A percentile compares a stretch with the other conserved stretches of the same genome.
Conservation (phyloP, 2,888 invertebrate genomes). For the Caenorhabditis auriculariae region DNA sequence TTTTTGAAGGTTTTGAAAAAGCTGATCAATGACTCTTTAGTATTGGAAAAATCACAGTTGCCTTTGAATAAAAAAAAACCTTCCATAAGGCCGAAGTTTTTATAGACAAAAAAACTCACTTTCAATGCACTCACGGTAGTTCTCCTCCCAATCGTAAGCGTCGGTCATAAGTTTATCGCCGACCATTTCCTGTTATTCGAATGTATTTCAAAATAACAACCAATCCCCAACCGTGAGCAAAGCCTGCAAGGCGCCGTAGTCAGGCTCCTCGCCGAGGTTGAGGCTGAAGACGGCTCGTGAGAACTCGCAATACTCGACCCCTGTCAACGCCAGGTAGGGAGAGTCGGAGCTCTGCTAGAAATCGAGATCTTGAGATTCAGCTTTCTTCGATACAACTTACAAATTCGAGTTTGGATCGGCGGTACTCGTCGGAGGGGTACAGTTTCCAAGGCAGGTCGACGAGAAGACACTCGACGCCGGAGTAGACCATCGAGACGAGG, state of each 20-base stretch:
- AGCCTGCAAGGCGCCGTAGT: constrained; percentile 39
- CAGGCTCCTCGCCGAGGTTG: constrained; percentile 34
- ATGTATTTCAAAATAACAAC: neutral
- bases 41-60: no score
- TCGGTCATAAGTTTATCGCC: constrained; percentile 34
- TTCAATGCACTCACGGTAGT: constrained; percentile 27
- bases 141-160: constrained; percentile 49
- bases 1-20: no score
- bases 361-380: neutral
- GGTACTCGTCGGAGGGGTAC: constrained; percentile 20
- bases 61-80: no score
- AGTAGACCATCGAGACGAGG: constrained; percentile 38
- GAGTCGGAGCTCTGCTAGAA: neutral
- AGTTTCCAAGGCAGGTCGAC: constrained; percentile 43
- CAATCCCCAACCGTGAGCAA: constrained; percentile 5
- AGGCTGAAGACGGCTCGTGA: constrained; percentile 38
- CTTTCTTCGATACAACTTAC: constrained; percentile 10
- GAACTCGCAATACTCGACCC: constrained; percentile 12
- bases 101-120: no score
- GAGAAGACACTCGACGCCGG: constrained; percentile 34
- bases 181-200: constrained; percentile 27
- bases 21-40: no score
- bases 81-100: no score
- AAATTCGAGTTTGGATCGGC: constrained; percentile 33
- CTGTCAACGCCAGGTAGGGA: neutral